phyloP scores from a whole-genome alignment of 2,113 vertebrate species.

The Poeciliopsis occidentalis region DNA sequence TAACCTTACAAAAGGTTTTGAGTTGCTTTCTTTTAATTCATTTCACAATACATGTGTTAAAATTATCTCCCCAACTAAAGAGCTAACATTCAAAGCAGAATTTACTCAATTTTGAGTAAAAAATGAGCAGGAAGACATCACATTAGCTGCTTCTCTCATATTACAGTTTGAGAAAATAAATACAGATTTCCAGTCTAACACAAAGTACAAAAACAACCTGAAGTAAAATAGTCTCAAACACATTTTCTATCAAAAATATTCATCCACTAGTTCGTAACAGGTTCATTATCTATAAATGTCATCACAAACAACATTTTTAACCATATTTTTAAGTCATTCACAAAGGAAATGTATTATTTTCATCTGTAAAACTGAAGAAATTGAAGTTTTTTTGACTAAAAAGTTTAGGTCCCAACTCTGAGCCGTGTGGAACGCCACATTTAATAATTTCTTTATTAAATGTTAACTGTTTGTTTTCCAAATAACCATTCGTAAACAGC shows the following conservation, averaged over 20 bases:
- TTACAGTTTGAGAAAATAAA: too few species aligned
- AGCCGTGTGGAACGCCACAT: background rate
- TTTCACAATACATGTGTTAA: background rate
- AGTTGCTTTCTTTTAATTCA: background rate
- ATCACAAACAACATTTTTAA: background rate
- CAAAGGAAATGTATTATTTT: too few species aligned
- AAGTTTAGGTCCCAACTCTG: background rate
- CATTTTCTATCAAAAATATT: background rate
- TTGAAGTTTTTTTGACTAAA: background rate
- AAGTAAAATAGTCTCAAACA: background rate
- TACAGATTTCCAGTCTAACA: background rate
- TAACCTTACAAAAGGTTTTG: background rate
- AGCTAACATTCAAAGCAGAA: background rate
- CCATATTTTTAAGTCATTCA: too few species aligned
- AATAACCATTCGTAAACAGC: too few species aligned
- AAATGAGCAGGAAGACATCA: background rate
- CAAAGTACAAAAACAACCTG: background rate
- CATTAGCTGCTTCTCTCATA: too few species aligned
- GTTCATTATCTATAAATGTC: background rate
- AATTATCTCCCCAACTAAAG: background rate
- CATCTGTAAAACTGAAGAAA: too few species aligned
- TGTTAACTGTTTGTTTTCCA: too few species aligned
- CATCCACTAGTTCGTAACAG: background rate
- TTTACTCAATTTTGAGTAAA: background rate
- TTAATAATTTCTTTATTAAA: background rate